These are phyloP conservation scores for Speoplatyrhinus poulsoni DNA, from an alignment of 2,113 vertebrate species.

Conservation along the genomic window DNA sequence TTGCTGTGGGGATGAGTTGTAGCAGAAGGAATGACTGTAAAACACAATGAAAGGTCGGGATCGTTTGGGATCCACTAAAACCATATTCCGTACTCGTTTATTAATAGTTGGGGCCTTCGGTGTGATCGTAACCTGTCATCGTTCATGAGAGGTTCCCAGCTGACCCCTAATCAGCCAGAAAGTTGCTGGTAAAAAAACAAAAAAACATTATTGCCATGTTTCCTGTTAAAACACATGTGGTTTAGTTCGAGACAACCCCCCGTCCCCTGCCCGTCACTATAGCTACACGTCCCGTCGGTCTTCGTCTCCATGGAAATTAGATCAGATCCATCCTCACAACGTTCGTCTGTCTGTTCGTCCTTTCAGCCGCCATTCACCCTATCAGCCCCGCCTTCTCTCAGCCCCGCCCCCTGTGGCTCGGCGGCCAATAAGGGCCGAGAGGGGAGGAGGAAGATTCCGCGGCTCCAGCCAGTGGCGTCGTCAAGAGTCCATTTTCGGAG, in stretches of 20 bases:
- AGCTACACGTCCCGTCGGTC: constrained; percentile 21
- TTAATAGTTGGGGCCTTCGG: too few relatives aligned
- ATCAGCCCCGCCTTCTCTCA: constrained; percentile 6
- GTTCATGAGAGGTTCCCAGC: too few relatives aligned
- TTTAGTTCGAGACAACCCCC: too few relatives aligned
- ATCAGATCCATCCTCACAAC: constrained; percentile 19
- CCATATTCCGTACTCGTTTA: too few relatives aligned
- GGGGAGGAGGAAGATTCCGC: constrained; percentile 6
- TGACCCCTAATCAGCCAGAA: neutral
- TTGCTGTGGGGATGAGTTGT: too few relatives aligned
- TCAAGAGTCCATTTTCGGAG: constrained; percentile 29
- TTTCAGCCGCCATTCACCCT: constrained; percentile 28
- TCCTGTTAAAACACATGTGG: neutral
- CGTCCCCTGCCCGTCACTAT: constrained; percentile 2
- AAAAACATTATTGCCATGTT: neutral
- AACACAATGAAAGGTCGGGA: too few relatives aligned
- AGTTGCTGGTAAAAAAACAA: neutral
- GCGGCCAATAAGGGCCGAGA: constrained; percentile 30
- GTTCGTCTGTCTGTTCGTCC: constrained; percentile 22
- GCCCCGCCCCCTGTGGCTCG: constrained; percentile 12
- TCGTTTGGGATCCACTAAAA: too few relatives aligned
- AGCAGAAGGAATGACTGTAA: too few relatives aligned
- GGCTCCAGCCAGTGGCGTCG: constrained; percentile 34
- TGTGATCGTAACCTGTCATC: too few relatives aligned
- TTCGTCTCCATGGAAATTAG: constrained; percentile 15